These are phyloP conservation scores for Sisyra nigra DNA, from an alignment of 2,888 invertebrate genomes.

Conservation along the genomic window DNA sequence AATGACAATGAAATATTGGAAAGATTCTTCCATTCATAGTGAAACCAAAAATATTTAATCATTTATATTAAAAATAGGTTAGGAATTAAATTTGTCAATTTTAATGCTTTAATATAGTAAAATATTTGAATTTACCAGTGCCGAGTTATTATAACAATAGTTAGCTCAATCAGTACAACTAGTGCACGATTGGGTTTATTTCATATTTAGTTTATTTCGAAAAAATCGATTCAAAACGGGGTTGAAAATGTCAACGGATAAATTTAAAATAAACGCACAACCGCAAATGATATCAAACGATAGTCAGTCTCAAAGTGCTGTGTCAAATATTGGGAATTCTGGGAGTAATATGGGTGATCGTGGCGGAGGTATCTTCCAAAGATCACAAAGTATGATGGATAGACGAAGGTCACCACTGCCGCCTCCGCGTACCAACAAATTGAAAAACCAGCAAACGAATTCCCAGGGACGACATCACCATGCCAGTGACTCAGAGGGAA, in stretches of 20 bases:
- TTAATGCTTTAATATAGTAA: no score
- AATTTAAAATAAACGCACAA: slow-evolving; percentile 3
- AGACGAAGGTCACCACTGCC: slow-evolving; percentile 5
- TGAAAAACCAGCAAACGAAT: slow-evolving; percentile 4
- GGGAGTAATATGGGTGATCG: neutral
- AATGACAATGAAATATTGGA: no score
- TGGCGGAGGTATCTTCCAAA: slow-evolving; percentile 3
- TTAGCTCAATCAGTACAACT: no score
- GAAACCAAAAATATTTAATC: no score
- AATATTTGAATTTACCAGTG: no score
- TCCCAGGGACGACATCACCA: neutral
- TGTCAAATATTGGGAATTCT: neutral
- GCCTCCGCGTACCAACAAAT: slow-evolving; percentile 5
- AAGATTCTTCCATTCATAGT: no score
- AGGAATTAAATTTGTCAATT: no score
- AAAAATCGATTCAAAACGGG: slow-evolving; percentile 12
- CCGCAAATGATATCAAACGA: no score
- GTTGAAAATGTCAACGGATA: slow-evolving; percentile 8
- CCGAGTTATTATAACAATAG: no score
- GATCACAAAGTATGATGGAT: slow-evolving; percentile 1
- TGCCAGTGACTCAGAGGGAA: slow-evolving; percentile 30
- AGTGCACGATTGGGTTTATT: no score
- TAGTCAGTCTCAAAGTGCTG: neutral
- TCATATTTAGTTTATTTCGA: no score
- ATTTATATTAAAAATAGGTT: no score